These are phyloP conservation scores for Melospiza georgiana DNA, from an alignment of 2,113 vertebrate genomes.

Conservation along the genomic window DNA sequence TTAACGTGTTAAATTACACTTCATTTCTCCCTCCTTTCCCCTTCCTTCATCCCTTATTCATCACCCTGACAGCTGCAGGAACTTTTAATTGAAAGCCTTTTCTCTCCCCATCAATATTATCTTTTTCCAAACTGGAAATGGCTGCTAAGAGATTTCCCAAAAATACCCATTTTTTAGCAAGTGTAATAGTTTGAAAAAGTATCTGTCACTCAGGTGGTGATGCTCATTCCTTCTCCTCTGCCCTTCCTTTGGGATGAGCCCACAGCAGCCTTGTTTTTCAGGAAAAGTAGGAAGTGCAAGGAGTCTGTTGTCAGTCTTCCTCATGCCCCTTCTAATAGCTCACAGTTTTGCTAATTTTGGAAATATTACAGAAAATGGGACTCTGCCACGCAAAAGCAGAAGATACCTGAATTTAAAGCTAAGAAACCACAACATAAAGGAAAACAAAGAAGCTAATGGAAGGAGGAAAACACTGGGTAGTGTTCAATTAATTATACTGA, in stretches of 20 bases:
- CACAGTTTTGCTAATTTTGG: background rate
- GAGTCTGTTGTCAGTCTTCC: background rate
- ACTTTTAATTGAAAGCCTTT: slow-evolving; percentile 48
- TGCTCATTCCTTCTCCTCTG: background rate
- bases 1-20: background rate
- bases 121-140: slow-evolving; percentile 47
- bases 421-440: background rate
- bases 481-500: background rate
- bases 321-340: background rate
- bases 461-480: background rate
- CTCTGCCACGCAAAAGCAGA: background rate
- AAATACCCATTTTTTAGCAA: slow-evolving; percentile 37
- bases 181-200: slow-evolving; percentile 24
- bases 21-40: background rate
- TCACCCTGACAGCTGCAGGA: slow-evolving; percentile 50
- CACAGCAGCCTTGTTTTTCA: background rate
- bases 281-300: background rate
- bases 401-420: background rate
- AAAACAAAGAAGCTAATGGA: background rate
- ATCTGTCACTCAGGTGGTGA: slow-evolving; percentile 1
- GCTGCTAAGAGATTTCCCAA: background rate
- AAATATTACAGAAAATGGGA: background rate
- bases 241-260: background rate
- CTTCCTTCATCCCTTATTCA: slow-evolving; percentile 2
- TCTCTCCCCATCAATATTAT: slow-evolving; percentile 52